Conservation (phyloP, 1,140 invertebrate species). For the Akabosia matsudoensis region DNA sequence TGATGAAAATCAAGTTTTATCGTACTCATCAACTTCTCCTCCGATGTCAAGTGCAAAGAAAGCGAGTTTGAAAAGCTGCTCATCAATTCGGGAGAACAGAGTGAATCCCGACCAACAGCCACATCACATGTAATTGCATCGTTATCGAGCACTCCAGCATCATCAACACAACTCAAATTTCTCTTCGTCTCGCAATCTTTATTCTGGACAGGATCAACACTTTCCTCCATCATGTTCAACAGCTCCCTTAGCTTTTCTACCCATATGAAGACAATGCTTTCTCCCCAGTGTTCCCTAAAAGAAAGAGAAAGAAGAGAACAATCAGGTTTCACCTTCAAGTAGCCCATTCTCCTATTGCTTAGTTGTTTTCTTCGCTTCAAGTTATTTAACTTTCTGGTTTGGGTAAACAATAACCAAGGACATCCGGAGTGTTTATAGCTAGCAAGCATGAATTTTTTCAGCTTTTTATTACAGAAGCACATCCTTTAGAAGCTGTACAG, state of each 20-base stretch:
- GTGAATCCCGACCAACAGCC: no score
- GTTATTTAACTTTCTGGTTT: no score
- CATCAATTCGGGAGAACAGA: background rate
- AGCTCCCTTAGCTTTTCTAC: slow-evolving; percentile 69
- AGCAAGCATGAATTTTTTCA: no score
- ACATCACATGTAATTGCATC: background rate
- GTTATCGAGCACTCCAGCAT: background rate
- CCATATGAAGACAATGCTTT: slow-evolving; percentile 71
- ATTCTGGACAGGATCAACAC: slow-evolving; percentile 50
- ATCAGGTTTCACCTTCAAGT: background rate
- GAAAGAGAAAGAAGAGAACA: slow-evolving; percentile 41
- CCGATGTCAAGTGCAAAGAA: background rate
- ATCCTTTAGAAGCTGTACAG: no score
- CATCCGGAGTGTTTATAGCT: no score
- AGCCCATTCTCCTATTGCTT: no score
- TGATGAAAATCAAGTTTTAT: background rate
- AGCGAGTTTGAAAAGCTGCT: slow-evolving; percentile 3
- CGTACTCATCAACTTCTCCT: background rate
- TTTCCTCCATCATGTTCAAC: slow-evolving; percentile 52
- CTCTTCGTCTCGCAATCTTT: background rate
- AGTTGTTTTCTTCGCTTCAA: background rate
- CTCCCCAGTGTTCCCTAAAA: slow-evolving; percentile 65
- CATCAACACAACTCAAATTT: background rate
- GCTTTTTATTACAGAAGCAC: no score
- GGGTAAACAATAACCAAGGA: no score